These are phyloP conservation scores for Echinometra lucunter DNA, from an alignment of 53 echinoderm and acorn worm species.

Conservation along the genomic window DNA sequence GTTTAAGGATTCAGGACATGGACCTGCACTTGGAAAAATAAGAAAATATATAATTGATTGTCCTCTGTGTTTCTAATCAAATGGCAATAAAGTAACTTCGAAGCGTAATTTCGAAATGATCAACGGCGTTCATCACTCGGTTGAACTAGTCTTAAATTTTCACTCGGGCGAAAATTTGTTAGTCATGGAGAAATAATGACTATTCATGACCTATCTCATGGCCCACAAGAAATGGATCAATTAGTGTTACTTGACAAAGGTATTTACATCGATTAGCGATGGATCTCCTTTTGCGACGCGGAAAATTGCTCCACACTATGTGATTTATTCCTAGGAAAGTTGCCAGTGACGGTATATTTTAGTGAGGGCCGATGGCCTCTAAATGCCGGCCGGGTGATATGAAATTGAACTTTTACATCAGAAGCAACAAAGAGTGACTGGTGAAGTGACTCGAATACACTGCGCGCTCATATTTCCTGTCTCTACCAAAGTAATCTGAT, in stretches of 20 bases:
- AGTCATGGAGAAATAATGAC: background rate
- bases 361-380: background rate
- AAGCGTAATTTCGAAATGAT: background rate
- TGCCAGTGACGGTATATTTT: slow-evolving; percentile 17
- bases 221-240: background rate
- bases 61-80: slow-evolving; percentile 24
- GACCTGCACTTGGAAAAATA: background rate
- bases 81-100: slow-evolving; percentile 53
- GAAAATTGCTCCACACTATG: background rate
- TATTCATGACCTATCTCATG: background rate
- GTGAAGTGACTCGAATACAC: background rate
- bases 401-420: slow-evolving; percentile 27
- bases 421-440: background rate
- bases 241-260: slow-evolving; percentile 2
- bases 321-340: background rate
- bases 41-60: background rate
- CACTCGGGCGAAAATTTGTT: background rate
- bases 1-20: background rate
- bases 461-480: background rate
- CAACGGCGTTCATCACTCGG: background rate
- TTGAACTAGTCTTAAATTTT: background rate
- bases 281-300: background rate
- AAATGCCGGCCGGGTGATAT: background rate
- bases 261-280: slow-evolving; percentile 34
- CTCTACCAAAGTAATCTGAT: slow-evolving; percentile 13